Evolutionary conservation across 2,113 vertebrate species (phyloP), one percentile per base, ranked within the genome.

Genomic region (Butorides virescens): DNA sequence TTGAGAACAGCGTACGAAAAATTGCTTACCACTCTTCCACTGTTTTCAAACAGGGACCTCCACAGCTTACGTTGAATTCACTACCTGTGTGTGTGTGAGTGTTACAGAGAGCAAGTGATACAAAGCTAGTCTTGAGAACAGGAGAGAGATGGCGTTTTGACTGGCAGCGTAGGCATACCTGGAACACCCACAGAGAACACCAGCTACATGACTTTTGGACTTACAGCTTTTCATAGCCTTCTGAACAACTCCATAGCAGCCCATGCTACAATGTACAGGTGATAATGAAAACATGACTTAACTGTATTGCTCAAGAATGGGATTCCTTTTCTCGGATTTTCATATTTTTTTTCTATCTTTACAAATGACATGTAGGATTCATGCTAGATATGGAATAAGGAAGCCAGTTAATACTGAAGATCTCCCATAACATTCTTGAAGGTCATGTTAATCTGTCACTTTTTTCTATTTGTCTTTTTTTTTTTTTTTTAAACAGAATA

Each of bases 131-230:
- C 26, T 18, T 39, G 27, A 77, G 63, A 76, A 44, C 11, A 30
- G 11, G 11, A 63, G 17, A 49, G 22, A 70, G 27, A 11, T 1
- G 1, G 7, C 0, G 1, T 63, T 83, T 68, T 75, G 18, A 29
- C n/a, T 29, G 22, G 32, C 13, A 71, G 7, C 11, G 12, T 32
- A 66, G 20, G 3, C 1, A 0, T 9, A 50, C 23, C 30, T 74
- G 30, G 16, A 55, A 56, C 26, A 63, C 2, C 3, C 15, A 50
- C 9, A 39, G 27, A 52, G 50, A 85, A 7, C 4, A 67, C 17
- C 7, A 8, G 15, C 11, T 34, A 77, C 49, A 63, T 8, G 55
- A 15, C 34, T 39, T 74, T 37, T 70, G 49, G 25, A 58, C 22
- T 17, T 83, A 26, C 9, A 52, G 27, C 16, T 11, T 77, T 88